Evolutionary conservation across 2,113 vertebrate species (phyloP).

Genomic region (Craseonycteris thonglongyai): DNA sequence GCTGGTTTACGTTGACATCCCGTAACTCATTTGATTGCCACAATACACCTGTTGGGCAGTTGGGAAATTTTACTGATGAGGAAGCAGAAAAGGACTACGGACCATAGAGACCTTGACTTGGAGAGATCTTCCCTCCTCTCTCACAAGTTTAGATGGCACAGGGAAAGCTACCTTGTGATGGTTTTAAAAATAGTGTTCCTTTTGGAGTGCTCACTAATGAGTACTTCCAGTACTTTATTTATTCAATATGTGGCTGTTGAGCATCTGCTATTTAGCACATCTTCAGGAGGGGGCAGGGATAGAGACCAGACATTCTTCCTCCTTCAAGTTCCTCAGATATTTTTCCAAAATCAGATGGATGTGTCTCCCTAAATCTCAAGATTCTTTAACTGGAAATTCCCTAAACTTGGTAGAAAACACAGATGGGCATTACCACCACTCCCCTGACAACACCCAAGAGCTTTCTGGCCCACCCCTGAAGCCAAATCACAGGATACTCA

Average conservation of each 20-base stretch:
- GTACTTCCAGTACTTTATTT: neutral
- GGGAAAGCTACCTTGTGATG: neutral
- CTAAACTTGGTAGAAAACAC: neutral
- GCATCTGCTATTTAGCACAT: neutral
- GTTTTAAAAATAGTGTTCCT: neutral
- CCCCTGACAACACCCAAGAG: neutral
- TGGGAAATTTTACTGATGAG: neutral
- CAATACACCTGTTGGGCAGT: neutral
- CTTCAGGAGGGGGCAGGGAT: neutral
- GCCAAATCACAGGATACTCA: neutral
- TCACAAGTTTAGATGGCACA: neutral
- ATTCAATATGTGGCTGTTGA: neutral
- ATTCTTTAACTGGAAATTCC: neutral
- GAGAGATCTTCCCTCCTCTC: neutral
- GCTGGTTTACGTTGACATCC: neutral
- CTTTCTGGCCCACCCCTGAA: neutral
- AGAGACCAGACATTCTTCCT: neutral
- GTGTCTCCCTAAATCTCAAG: neutral
- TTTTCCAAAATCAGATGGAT: neutral
- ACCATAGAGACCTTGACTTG: neutral
- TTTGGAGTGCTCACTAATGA: neutral
- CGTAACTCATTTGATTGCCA: neutral
- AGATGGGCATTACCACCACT: neutral
- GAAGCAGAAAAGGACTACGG: neutral
- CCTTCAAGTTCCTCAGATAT: neutral